Conservation (phyloP, 2,888 invertebrate genomes). For the Philereme transversata region DNA sequence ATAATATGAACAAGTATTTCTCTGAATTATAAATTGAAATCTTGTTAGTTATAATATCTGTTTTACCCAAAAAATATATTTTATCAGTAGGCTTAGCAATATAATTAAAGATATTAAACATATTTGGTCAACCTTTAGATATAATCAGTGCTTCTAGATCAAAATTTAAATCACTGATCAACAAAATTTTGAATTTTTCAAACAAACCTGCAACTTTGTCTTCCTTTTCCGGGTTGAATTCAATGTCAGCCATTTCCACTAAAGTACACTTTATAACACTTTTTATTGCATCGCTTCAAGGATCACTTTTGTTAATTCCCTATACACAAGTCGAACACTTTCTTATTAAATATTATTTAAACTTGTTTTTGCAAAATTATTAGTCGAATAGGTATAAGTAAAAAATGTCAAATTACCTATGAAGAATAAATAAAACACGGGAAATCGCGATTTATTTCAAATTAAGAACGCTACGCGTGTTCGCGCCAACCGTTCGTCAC, state of each 20-base stretch:
- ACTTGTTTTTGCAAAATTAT: neutral
- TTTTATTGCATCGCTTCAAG: neutral
- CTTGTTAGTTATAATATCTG: too few relatives aligned
- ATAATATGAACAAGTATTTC: too few relatives aligned
- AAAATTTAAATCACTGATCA: too few relatives aligned
- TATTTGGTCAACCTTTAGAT: too few relatives aligned
- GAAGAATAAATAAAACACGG: slow-evolving; percentile 10
- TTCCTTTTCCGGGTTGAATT: slow-evolving; percentile 42
- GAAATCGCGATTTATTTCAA: slow-evolving; percentile 30
- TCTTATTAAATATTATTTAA: neutral
- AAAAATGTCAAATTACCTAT: slow-evolving; percentile 25
- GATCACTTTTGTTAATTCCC: too few relatives aligned
- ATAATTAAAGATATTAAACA: too few relatives aligned
- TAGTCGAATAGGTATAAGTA: slow-evolving; percentile 2
- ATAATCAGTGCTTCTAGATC: too few relatives aligned
- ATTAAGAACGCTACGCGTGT: slow-evolving; percentile 54
- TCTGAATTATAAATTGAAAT: too few relatives aligned
- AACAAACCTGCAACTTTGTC: slow-evolving; percentile 37
- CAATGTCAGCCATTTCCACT: slow-evolving; percentile 54
- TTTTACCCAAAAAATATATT: too few relatives aligned
- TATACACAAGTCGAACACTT: neutral
- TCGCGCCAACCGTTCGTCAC: slow-evolving; percentile 56
- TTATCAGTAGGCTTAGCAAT: too few relatives aligned
- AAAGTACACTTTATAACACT: slow-evolving; percentile 22
- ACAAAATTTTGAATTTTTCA: neutral